Base-by-base conservation (phyloP, 2,888 invertebrate species). In the Leucania comma region DNA sequence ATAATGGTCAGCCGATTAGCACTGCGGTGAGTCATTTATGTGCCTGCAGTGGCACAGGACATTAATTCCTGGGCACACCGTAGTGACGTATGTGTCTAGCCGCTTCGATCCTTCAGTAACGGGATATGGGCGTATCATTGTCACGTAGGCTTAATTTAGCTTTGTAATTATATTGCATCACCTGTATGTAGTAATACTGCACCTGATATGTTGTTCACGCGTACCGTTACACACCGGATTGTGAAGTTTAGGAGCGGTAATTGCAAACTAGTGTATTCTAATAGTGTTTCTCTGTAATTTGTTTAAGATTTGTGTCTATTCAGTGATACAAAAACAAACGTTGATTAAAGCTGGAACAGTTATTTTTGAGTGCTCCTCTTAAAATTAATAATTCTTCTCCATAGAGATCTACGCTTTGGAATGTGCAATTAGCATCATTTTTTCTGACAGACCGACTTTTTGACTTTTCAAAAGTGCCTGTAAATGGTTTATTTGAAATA, bases 31-130 rank as follows among this genome's bases (percentile, higher is more conserved):
- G 85, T 86, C 85, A 87, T 90, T 90, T 89, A 87, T 86, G 86
- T 85, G 48, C 29, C 74, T 80, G 84, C 80, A 85, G 72, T 84
- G 74, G 75, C 81, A 87, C 75, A 85, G 85, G 78, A 81, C 89
- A 89, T 90, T 90, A 90, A 93, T 93, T 92, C 89, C 86, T 86
- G 88, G 84, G 75, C 80, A 89, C 85, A 84, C 73, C 76, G 85
- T 83, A 82, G 86, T 93, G 93, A 93, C 90, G 90, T 90, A 93
- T 93, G 92, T 76, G 94, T 94, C 94, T 94, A 92, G 94, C 93
- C 94, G 78, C 69, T 92, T 94, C 93, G 93, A 94, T 93, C 92
- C 88, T 82, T 81, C 79, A 72, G 80, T 82, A 80, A 77, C 50
- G 53, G 42, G 67, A 73, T 65, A 78, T 63, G 26, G 46, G 17